phyloP scores from a whole-genome alignment of 2,797 vertebrate species.

The Micrastur ruficollis region DNA sequence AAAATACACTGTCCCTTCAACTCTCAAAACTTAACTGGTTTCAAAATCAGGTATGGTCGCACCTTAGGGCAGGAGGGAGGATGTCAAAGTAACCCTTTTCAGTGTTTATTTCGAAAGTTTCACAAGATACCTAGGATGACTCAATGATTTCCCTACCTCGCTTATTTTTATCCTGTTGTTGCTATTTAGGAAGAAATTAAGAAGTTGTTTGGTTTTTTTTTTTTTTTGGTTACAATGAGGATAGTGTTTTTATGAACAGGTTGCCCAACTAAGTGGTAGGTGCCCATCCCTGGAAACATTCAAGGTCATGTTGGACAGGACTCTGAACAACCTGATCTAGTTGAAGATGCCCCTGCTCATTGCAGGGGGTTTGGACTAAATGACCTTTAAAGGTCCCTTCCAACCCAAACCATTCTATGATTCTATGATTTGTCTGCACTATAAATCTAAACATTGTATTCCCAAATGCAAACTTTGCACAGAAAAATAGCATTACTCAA shows the following conservation, averaged over 20 bases:
- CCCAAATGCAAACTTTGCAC: background rate
- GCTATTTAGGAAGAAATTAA: background rate
- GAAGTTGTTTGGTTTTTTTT: background rate
- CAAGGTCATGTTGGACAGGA: background rate
- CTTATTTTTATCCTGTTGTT: background rate
- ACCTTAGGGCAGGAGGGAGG: background rate
- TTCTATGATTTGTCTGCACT: background rate
- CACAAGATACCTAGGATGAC: background rate
- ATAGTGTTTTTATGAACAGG: background rate
- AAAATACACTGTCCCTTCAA: background rate
- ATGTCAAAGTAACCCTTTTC: background rate
- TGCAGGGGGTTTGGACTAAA: background rate
- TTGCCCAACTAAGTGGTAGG: background rate
- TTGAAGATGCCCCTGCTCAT: background rate
- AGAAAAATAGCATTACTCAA: background rate
- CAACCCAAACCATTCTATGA: background rate
- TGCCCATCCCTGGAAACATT: background rate
- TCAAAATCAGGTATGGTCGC: background rate
- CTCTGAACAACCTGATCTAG: background rate
- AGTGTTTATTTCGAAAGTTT: background rate
- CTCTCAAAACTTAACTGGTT: background rate
- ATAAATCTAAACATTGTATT: background rate
- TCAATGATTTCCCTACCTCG: background rate
- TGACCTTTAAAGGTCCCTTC: background rate
- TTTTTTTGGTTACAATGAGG: background rate